Evolutionary conservation across 2,888 invertebrate genomes (phyloP).

Genomic region (Diplolepis rosae): DNA sequence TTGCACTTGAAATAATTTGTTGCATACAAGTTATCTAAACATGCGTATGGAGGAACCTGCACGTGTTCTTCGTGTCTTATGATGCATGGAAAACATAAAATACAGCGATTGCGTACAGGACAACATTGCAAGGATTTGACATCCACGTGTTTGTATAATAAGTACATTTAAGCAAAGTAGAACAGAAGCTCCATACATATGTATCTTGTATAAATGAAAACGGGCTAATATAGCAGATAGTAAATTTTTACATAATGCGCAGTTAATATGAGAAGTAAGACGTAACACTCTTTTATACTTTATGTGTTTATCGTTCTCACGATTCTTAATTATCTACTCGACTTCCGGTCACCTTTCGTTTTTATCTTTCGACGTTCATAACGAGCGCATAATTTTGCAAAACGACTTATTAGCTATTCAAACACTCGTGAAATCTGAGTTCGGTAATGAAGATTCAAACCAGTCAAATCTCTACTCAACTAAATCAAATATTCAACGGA

Average conservation of each 20-base stretch:
- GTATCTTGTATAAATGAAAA: constrained; percentile 26
- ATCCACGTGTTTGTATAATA: constrained; percentile 5
- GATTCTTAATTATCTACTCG: constrained; percentile 49
- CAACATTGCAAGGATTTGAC: constrained; percentile 19
- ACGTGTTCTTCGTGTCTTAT: constrained; percentile 27
- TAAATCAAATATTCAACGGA: not conserved
- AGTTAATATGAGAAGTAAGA: constrained; percentile 49
- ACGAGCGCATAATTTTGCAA: constrained; percentile 19
- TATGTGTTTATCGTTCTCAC: constrained; percentile 47
- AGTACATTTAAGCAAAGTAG: constrained; percentile 27
- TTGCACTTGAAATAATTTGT: constrained; percentile 16
- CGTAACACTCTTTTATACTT: constrained; percentile 45
- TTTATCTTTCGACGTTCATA: constrained; percentile 41
- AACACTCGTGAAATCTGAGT: not conserved
- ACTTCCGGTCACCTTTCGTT: constrained; percentile 50
- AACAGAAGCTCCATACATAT: constrained; percentile 21
- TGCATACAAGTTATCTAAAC: not conserved
- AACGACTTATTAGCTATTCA: constrained; percentile 20
- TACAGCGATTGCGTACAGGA: constrained; percentile 14
- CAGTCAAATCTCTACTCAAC: not conserved
- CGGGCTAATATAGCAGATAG: constrained; percentile 45
- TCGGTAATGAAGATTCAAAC: not conserved
- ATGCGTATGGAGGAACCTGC: constrained; percentile 4
- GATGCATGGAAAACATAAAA: constrained; percentile 30
- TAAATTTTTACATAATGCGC: constrained; percentile 47